Percentiles rank a stretch among this genome's conserved stretches.
Evolutionary conservation across 2,113 vertebrate genomes (phyloP).

Genomic region (Eulacestoma nigropectus): DNA sequence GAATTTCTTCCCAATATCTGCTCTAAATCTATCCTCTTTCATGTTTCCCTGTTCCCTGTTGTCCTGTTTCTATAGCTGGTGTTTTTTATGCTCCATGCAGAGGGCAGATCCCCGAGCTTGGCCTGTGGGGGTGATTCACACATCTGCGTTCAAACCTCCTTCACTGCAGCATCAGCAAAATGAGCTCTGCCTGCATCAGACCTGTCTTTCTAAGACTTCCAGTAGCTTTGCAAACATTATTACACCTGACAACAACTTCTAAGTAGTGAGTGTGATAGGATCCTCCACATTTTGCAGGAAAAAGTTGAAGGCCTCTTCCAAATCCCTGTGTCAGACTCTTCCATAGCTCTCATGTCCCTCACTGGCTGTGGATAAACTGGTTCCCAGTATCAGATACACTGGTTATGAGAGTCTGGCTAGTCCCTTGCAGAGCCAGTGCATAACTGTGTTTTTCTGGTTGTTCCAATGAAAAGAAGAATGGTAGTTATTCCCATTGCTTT

Average conservation of each 20-base stretch:
- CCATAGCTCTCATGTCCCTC: not conserved
- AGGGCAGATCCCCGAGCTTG: not conserved
- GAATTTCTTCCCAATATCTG: not conserved
- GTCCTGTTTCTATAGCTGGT: accelerated
- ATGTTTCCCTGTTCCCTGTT: not conserved
- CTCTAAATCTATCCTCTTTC: not conserved
- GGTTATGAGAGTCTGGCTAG: not conserved
- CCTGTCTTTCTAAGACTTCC: not conserved
- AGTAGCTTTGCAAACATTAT: not conserved
- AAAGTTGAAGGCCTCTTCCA: not conserved
- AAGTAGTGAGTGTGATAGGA: not conserved
- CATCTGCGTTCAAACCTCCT: not conserved
- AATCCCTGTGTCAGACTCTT: not conserved
- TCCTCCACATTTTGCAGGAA: not conserved
- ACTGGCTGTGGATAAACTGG: not conserved
- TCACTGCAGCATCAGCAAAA: not conserved
- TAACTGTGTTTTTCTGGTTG: not conserved
- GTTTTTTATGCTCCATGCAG: not conserved
- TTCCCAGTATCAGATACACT: not conserved
- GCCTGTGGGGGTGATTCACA: not conserved
- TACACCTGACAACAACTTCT: not conserved
- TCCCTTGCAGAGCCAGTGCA: not conserved
- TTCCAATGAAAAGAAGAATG: not conserved
- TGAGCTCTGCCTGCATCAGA: not conserved
- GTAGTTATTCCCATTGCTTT: not conserved